Evolutionary conservation across 1,140 invertebrate species (phyloP), one percentile per base, ranked within the genome.

Genomic region (Episyrphus balteatus): DNA sequence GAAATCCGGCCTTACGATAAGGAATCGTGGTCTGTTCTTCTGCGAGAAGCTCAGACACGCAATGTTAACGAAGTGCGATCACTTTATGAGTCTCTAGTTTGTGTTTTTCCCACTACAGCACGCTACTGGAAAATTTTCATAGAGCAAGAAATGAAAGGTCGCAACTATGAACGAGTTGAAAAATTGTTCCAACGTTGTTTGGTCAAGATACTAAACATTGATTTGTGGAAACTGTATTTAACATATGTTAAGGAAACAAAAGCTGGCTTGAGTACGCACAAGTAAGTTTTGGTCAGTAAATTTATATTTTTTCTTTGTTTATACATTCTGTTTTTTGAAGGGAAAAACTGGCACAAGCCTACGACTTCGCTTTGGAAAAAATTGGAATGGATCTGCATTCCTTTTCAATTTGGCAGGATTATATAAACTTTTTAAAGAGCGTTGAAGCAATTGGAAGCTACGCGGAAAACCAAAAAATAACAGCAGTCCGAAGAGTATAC

Each of bases 121-220:
- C 79, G 92, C 50, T 99, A 93, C 70, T 99, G 96, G 96, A 98
- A 97, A 73, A 89, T 96, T 53, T 99, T 97, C 72, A 98, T 99
- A 59, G 96, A 99, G 72, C 93, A 98, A 76, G 96, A 99, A 86
- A 92, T 95, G 83, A 93, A 92, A 70, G 82, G 84, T 52, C 78
- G 91, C 69, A 92, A 92, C 74, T 98, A 88, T 78, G 95, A 98
- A 71, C 88, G 86, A 71, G 95, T 98, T 30, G 95, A 98, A 83
- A 94, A 94, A 88, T 76, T 99, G 48, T 99, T 99, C 73, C 92
- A 96, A 77, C 75, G 94, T 52, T 98, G 94, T 73, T 79, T 99
- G 15, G 92, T 97, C 70, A 97, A 98, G 79, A 92, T 97, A 49
- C 79, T 98, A 34, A 97, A 98, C 73, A 98, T 99, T 55, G 96